Percentiles rank a stretch among this genome's conserved stretches.
These are phyloP conservation scores for Ctenochaetus hawaiiensis DNA, from an alignment of 2,797 vertebrate species.

Conservation along the genomic window DNA sequence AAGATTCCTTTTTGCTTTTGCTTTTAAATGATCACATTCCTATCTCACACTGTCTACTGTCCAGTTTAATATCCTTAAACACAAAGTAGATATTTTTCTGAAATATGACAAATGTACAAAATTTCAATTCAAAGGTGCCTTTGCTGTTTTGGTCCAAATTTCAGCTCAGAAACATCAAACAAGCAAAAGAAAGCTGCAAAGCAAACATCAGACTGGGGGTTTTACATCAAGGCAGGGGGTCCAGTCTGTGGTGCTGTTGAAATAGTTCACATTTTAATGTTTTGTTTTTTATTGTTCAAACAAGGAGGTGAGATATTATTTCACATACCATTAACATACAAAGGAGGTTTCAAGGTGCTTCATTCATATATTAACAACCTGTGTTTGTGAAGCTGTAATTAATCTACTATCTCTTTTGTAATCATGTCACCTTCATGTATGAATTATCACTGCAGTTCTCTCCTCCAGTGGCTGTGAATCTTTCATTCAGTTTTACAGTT, in stretches of 20 bases:
- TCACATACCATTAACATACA: neutral
- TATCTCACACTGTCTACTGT: constrained; percentile 35
- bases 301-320: neutral
- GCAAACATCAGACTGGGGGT: neutral
- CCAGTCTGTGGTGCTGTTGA: constrained; percentile 6
- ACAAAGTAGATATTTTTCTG: constrained; percentile 50
- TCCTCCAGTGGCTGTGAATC: neutral
- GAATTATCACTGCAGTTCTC: neutral
- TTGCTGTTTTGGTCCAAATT: constrained; percentile 54
- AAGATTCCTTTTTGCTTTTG: neutral
- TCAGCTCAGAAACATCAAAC: constrained; percentile 48
- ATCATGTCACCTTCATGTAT: constrained; percentile 30
- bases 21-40: constrained; percentile 44
- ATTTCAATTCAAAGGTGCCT: constrained; percentile 54
- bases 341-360: constrained; percentile 7
- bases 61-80: constrained; percentile 56
- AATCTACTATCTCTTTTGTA: constrained; percentile 27
- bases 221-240: constrained; percentile 13
- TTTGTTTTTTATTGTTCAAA: constrained; percentile 15
- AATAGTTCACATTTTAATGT: neutral
- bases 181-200: constrained; percentile 31
- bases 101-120: constrained; percentile 55
- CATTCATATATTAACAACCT: neutral
- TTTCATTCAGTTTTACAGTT: constrained; percentile 16
- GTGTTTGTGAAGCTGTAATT: constrained; percentile 23